Evolutionary conservation across 1,140 invertebrate genomes (phyloP), one percentile per base, ranked within the genome.

Genomic region (Pseudomyrmex pallidus): DNA sequence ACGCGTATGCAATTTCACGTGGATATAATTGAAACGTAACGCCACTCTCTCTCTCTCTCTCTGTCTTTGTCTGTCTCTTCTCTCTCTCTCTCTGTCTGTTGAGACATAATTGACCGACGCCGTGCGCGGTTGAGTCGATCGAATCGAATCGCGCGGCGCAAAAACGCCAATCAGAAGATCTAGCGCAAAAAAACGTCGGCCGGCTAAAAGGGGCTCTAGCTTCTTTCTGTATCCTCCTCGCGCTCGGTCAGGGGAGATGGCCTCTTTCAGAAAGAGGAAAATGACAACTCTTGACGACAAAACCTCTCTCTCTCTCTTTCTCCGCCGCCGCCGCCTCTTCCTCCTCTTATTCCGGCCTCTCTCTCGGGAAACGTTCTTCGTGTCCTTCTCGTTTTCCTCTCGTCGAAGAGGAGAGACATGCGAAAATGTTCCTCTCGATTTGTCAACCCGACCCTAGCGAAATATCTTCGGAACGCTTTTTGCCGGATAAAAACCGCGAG

Each of bases 1-100:
- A 48, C 74, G 20, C 64, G 62, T 68, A 87, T 87, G 73, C 73
- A 87, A 87, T 88, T 85, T 76, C 77, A 72, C 77, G 52, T 62
- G 62, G 77, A 90, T 90, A 90, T 93, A 93, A 94, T 93, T 94
- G 92, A 92, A 93, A 94, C 90, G 91, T 94, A 93, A 94, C 90
- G 88, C 88, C 90, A 93, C 93, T 35, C 5, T 35, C 35, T 35
- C 4, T 35, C 35, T 35, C 35, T 35, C 5, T 35, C 4, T 35
- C 35, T 25, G 2, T 35, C 35, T 35, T 35, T 35, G 0, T 35
- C 35, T 35, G 0, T 35, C 35, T 35, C 4, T 35, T 35, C 5
- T 35, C 35, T 35, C 35, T 35, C 0, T 35, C 35, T 35, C 3
- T 35, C 35, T 35, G 35, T 35, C 35, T 94, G 92, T 94, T 93